Conservation (phyloP, 2,888 invertebrate species). For the Escarpia spicata region DNA sequence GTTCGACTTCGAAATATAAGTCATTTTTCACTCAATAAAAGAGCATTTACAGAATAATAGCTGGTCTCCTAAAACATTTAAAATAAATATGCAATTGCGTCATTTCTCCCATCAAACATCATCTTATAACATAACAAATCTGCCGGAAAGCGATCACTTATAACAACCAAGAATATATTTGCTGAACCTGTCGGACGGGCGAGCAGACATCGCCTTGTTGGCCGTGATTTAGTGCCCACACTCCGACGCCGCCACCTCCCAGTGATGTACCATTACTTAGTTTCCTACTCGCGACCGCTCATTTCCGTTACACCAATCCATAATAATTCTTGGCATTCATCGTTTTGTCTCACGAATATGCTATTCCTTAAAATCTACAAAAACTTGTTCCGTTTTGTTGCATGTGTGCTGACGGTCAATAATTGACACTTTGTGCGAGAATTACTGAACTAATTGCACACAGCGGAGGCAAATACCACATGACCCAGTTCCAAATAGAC, state of each 20-base stretch:
- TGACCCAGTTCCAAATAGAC: no score
- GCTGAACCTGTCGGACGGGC: background rate
- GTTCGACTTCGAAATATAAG: background rate
- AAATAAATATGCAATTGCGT: background rate
- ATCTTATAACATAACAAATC: background rate
- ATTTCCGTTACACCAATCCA: background rate
- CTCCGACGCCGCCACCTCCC: background rate
- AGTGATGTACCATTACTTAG: background rate
- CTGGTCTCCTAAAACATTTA: background rate
- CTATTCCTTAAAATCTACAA: background rate
- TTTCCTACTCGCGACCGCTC: background rate
- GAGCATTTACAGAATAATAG: background rate
- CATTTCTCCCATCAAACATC: background rate
- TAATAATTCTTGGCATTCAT: background rate
- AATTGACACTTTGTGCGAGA: background rate
- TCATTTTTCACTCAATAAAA: background rate
- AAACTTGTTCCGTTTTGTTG: background rate
- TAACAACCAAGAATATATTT: background rate
- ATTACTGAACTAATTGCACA: background rate
- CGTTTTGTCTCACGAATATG: background rate
- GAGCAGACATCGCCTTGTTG: background rate
- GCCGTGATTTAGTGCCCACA: background rate
- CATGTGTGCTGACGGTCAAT: background rate
- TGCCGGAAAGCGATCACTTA: background rate
- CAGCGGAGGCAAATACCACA: background rate